A percentile compares a stretch with the other conserved stretches of the same genome.
phyloP scores from a whole-genome alignment of 2,113 vertebrate species.

The Pyrgilauda ruficollis region DNA sequence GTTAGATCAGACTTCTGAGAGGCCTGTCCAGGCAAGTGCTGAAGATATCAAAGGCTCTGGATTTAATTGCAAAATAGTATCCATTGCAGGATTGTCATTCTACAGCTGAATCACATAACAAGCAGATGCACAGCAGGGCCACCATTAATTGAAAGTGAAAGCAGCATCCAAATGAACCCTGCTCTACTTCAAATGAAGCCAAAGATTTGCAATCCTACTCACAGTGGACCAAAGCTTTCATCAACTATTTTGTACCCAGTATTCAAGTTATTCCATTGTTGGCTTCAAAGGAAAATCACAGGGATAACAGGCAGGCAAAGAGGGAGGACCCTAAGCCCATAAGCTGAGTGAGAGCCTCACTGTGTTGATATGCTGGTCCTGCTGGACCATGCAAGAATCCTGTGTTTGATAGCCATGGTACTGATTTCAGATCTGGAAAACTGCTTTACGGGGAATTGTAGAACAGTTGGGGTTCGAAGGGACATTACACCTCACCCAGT shows the following conservation, averaged over 20 bases:
- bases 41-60: background rate
- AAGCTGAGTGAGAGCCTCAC: fast-evolving
- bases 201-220: background rate
- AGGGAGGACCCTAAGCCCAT: background rate
- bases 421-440: background rate
- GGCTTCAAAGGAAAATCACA: background rate
- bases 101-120: background rate
- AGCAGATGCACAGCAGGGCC: background rate
- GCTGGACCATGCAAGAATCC: background rate
- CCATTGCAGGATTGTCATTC: background rate
- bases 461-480: background rate
- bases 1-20: background rate
- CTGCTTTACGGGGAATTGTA: background rate
- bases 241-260: background rate
- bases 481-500: background rate
- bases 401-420: background rate
- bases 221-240: background rate
- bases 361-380: background rate
- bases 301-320: background rate
- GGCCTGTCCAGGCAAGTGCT: background rate
- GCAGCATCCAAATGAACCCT: background rate
- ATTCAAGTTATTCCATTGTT: background rate
- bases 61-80: background rate
- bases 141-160: conserved; percentile 12
- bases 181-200: background rate